These are phyloP conservation scores for Agriotes lineatus DNA, from an alignment of 2,888 invertebrate species.

Conservation along the genomic window DNA sequence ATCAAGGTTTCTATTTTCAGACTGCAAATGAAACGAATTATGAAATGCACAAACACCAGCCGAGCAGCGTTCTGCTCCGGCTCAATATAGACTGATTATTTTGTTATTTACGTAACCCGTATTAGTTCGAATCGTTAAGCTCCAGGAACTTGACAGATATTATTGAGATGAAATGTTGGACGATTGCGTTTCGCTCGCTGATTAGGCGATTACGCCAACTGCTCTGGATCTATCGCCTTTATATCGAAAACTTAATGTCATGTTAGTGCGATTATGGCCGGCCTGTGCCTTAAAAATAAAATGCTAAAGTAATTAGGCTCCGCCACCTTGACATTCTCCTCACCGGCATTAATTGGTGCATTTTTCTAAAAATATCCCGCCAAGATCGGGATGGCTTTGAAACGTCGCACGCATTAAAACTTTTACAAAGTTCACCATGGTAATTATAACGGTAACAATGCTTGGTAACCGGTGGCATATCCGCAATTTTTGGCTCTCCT, in stretches of 20 bases:
- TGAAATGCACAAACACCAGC: slow-evolving; percentile 25
- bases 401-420: background rate
- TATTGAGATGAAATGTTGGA: slow-evolving; percentile 11
- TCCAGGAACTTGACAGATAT: slow-evolving; percentile 3
- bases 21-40: slow-evolving; percentile 33
- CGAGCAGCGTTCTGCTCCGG: too few relatives aligned
- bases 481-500: too few relatives aligned
- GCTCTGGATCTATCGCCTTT: too few relatives aligned
- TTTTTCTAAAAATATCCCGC: slow-evolving; percentile 14
- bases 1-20: slow-evolving; percentile 21
- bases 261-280: background rate
- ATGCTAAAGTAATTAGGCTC: slow-evolving; percentile 7
- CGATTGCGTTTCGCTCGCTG: background rate
- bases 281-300: background rate
- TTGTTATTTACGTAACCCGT: slow-evolving; percentile 29
- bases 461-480: too few relatives aligned
- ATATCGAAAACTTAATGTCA: background rate
- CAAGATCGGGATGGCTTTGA: slow-evolving; percentile 4
- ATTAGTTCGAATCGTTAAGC: slow-evolving; percentile 16
- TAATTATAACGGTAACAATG: too few relatives aligned
- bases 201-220: slow-evolving; percentile 1
- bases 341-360: slow-evolving; percentile 16
- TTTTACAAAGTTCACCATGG: too few relatives aligned
- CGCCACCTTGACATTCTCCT: slow-evolving; percentile 15
- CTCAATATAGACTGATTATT: slow-evolving; percentile 29